These are phyloP conservation scores for Gymnothorax javanicus DNA, from an alignment of 2,797 vertebrate genomes.

Conservation along the genomic window DNA sequence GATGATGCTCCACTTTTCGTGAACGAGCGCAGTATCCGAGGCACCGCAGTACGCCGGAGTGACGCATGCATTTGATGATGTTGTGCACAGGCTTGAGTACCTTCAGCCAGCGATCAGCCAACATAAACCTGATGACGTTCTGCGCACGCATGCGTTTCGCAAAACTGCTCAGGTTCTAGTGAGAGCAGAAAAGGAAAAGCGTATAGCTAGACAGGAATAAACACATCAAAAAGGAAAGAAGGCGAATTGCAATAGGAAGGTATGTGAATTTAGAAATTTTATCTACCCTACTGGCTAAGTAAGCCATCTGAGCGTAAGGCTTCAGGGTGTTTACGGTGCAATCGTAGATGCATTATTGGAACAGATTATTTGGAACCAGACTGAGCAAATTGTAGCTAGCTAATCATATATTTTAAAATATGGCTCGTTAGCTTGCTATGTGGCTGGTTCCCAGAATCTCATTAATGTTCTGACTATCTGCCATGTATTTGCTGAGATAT, in stretches of 20 bases:
- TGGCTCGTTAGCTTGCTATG: neutral
- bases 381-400: neutral
- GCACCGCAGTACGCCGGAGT: conserved; percentile 50
- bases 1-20: neutral
- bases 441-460: neutral
- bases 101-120: conserved; percentile 52
- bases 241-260: conserved; percentile 20
- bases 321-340: neutral
- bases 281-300: conserved; percentile 12
- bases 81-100: conserved; percentile 69
- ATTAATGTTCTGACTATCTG: neutral
- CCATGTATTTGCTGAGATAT: neutral
- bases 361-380: neutral
- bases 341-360: conserved; percentile 10
- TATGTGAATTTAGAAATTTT: conserved; percentile 6
- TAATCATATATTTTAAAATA: neutral
- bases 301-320: neutral
- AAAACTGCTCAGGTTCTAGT: conserved; percentile 44
- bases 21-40: conserved; percentile 27
- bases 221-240: conserved; percentile 41
- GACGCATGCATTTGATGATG: conserved; percentile 63
- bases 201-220: conserved; percentile 72
- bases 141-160: conserved; percentile 71
- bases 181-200: conserved; percentile 66
- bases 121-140: conserved; percentile 58